Evolutionary conservation across 2,113 vertebrate genomes (phyloP), one percentile per base, ranked within the genome.

Genomic region (Ciconia boyciana): DNA sequence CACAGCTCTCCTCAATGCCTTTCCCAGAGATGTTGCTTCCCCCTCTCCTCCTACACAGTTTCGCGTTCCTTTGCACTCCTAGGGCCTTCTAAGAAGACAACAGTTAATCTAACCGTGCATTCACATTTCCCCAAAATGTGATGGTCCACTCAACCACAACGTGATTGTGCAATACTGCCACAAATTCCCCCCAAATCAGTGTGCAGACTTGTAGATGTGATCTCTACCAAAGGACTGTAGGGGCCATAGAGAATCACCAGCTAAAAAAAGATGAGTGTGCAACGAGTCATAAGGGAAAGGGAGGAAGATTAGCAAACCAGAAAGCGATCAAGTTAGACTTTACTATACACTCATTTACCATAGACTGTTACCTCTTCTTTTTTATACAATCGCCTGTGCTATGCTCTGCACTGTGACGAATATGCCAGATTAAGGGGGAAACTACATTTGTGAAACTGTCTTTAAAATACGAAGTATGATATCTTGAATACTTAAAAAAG

Each of bases 101-200:
- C 5, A 64, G 22, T 76, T 88, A 58, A 64, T 51, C 9, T 79
- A 22, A 61, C 17, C 0, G 1, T 0, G 1, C 24, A 28, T 54
- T 55, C 25, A 54, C 17, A 3, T 80, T 55, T 89, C 61, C 46
- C 39, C 14, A 49, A 58, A 62, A 85, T 1, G 0, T 2, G 10
- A 44, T 18, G 13, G 10, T 84, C 36, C 34, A 29, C 43, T 71
- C 83, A 91, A 26, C 8, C 43, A 76, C 36, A 70, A 39, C 0
- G 5, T 15, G 10, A 52, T 29, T 25, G 11, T 18, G 32, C 34
- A 52, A 32, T 19, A 72, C 24, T 5, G 11, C 10, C 48, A 72
- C 36, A 72, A 77, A 61, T 51, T 48, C 1, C 22, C 6, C 20
- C 5, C 6, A 66, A 52, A 54, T 21, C 19, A 32, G 2, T 0